Evolutionary conservation across 2,888 invertebrate genomes (phyloP).

Genomic region (Macrophya annulata): DNA sequence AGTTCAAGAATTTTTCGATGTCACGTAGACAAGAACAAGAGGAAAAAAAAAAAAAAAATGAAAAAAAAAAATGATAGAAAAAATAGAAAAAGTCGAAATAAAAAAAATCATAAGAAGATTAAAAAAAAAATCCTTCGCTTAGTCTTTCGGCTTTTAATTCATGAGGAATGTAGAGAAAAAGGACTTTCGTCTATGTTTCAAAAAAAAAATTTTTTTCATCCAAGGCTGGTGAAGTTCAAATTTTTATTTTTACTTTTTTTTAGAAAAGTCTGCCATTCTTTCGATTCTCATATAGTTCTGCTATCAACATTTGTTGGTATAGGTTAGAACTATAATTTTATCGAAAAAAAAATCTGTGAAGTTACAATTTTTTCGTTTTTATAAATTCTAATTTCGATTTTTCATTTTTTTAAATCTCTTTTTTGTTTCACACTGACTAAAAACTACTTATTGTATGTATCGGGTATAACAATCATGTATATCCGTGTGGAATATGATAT

Average conservation of each 20-base stretch:
- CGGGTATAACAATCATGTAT: neutral
- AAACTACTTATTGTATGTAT: neutral
- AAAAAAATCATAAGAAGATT: neutral
- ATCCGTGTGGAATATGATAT: neutral
- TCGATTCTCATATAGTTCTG: too few relatives aligned
- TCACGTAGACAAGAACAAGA: neutral
- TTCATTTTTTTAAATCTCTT: too few relatives aligned
- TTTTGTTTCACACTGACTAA: neutral
- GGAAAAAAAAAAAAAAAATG: neutral
- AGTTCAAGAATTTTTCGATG: neutral
- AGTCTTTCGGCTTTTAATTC: neutral
- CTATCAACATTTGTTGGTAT: too few relatives aligned
- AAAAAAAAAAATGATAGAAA: neutral
- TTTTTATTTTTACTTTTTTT: neutral
- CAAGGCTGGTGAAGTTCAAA: too few relatives aligned
- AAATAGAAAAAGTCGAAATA: neutral
- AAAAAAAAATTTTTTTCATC: neutral
- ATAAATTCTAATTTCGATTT: neutral
- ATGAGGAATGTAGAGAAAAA: neutral
- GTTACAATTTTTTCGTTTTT: too few relatives aligned
- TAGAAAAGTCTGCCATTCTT: too few relatives aligned
- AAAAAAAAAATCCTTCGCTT: neutral
- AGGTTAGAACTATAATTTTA: too few relatives aligned
- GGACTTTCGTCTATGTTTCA: too few relatives aligned
- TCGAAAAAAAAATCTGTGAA: too few relatives aligned